Evolutionary conservation across 2,888 invertebrate species (phyloP), one percentile per base, ranked within the genome.

Genomic region (Heliconius sara): DNA sequence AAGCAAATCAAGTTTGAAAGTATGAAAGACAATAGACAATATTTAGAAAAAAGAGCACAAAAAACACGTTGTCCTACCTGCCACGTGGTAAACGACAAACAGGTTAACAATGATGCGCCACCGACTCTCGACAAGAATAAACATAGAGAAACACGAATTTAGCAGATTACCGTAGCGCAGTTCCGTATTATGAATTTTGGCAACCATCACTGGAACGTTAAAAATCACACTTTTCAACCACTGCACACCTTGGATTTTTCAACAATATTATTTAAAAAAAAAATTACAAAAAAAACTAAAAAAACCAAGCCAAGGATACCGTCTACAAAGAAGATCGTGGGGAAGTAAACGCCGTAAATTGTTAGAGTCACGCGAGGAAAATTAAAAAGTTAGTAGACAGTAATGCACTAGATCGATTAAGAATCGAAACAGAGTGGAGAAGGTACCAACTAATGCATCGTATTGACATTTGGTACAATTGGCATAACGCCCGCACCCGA

Each of bases 391-490:
- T 75, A 27, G 39, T 39, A 39, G 39, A 39, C 10, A 39, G 39
- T 39, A 76, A 71, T 75, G 70, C 82, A 75, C 66, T 76, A 77
- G 79, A 83, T 84, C 84, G 82, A 83, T 83, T 83, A 83, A 81
- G 78, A 79, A 77, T 76, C 75, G 66, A 47, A 82, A 57, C 71
- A 63, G 67, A 70, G 57, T 77, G 70, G 90, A 88, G 88, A 89
- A 89, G 88, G 90, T 88, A 90, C 16, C 6, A 16, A 52, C 92
- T 93, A 93, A 91, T 92, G 92, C 92, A 91, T 91, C 90, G 92
- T 93, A 94, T 94, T 94, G 95, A 95, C 95, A 95, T 95, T 95
- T 94, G 87, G 90, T 89, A 88, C 84, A 88, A 84, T 89, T 94
- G 95, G 95, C 93, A 85, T 82, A 22, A 77, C 79, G 93, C 94